These are phyloP conservation scores for Nerophis lumbriciformis DNA, from an alignment of 2,113 vertebrate genomes.

Conservation along the genomic window DNA sequence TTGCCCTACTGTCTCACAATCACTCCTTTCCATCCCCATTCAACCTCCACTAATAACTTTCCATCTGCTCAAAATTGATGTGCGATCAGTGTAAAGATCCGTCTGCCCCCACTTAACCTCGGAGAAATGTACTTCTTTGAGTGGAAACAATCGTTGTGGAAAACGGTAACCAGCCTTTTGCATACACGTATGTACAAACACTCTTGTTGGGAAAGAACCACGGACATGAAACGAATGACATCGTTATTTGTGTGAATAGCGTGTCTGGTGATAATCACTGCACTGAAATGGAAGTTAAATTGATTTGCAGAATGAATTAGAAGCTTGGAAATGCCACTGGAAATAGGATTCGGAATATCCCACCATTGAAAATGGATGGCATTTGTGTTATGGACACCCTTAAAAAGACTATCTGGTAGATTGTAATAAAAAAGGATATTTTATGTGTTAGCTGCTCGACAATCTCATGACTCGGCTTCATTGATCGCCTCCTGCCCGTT, in stretches of 20 bases:
- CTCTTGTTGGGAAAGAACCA: not conserved
- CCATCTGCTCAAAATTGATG: conserved; percentile 49
- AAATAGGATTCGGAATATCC: not conserved
- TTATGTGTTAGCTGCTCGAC: too few relatives aligned
- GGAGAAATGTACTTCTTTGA: conserved; percentile 22
- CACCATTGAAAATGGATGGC: too few relatives aligned
- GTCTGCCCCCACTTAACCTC: conserved; percentile 58
- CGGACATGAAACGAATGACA: not conserved
- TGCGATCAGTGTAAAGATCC: conserved; percentile 52
- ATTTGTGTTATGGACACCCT: too few relatives aligned
- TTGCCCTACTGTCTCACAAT: conserved; percentile 28
- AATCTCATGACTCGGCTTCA: too few relatives aligned
- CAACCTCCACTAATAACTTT: conserved; percentile 56
- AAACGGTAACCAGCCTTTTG: not conserved
- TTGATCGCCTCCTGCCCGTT: too few relatives aligned
- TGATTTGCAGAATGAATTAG: conserved; percentile 10
- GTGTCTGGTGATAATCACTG: not conserved
- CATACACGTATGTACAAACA: not conserved
- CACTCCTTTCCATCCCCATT: conserved; percentile 28
- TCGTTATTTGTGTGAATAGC: conserved; percentile 21
- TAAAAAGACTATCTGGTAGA: too few relatives aligned
- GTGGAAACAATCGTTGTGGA: conserved; percentile 13
- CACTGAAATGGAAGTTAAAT: conserved; percentile 13
- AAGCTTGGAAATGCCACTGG: not conserved
- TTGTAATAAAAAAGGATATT: too few relatives aligned